phyloP scores from a whole-genome alignment of 2,888 invertebrate genomes.

The Apeira syringaria region DNA sequence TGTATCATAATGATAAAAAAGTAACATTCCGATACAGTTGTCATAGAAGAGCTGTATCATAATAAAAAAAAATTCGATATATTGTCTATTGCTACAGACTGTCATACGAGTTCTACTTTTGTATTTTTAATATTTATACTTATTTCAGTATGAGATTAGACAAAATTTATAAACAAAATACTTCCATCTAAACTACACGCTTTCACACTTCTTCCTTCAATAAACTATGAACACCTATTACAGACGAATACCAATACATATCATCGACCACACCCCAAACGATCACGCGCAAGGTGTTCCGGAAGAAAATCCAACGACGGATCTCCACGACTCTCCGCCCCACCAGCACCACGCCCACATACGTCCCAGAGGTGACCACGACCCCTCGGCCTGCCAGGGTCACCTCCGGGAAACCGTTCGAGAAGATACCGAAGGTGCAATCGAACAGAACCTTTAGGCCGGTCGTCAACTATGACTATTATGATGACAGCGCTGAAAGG shows the following conservation, averaged over 20 bases:
- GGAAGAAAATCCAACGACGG: constrained; percentile 61
- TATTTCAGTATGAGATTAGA: too few species aligned
- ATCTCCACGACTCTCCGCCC: constrained; percentile 63
- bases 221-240: constrained; percentile 22
- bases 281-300: constrained; percentile 47
- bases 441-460: constrained; percentile 55
- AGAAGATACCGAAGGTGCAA: constrained; percentile 47
- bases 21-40: too few species aligned
- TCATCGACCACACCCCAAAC: constrained; percentile 65
- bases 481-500: constrained; percentile 86
- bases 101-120: too few species aligned
- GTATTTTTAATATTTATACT: too few species aligned
- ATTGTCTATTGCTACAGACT: too few species aligned
- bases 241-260: constrained; percentile 75
- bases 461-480: constrained; percentile 86
- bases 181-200: too few species aligned
- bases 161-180: too few species aligned
- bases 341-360: constrained; percentile 34
- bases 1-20: too few species aligned
- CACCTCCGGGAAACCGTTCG: constrained; percentile 53
- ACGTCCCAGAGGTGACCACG: constrained; percentile 26
- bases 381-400: constrained; percentile 26
- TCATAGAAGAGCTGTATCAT: too few species aligned
- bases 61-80: too few species aligned
- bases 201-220: background rate